phyloP scores from a whole-genome alignment of 2,113 vertebrate genomes.

The Rhinogobius similis region DNA sequence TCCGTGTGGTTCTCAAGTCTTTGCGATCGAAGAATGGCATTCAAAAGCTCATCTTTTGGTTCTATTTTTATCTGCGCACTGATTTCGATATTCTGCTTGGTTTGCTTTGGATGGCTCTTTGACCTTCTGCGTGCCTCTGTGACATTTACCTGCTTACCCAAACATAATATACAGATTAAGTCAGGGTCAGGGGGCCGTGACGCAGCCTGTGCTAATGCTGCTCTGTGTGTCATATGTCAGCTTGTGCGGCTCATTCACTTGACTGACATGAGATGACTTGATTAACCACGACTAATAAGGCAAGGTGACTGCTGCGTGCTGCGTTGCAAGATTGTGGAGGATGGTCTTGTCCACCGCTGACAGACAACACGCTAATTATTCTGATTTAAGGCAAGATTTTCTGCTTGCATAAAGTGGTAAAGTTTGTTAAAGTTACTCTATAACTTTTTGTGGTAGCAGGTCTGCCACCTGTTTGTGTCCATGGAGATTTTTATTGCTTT shows the following conservation, averaged over 20 bases:
- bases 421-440: too few species aligned
- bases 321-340: background rate
- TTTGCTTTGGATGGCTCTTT: slow-evolving; percentile 26
- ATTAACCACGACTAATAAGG: slow-evolving; percentile 40
- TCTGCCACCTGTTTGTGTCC: too few species aligned
- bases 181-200: slow-evolving; percentile 53
- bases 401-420: background rate
- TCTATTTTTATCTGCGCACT: slow-evolving; percentile 4
- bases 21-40: too few species aligned
- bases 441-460: too few species aligned
- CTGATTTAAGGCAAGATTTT: background rate
- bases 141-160: slow-evolving; percentile 62
- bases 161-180: slow-evolving; percentile 51
- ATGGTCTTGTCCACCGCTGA: background rate
- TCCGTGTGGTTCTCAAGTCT: background rate
- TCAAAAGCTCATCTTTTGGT: background rate
- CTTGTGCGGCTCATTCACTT: slow-evolving; percentile 40
- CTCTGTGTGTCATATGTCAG: slow-evolving; percentile 71
- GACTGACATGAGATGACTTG: slow-evolving; percentile 31
- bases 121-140: slow-evolving; percentile 48
- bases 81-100: slow-evolving; percentile 22
- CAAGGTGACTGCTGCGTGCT: slow-evolving; percentile 23
- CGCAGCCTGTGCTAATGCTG: slow-evolving; percentile 45
- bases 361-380: background rate
- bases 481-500: too few species aligned